Evolutionary conservation across 2,888 invertebrate genomes (phyloP).

Genomic region (Drosophila lutescens): DNA sequence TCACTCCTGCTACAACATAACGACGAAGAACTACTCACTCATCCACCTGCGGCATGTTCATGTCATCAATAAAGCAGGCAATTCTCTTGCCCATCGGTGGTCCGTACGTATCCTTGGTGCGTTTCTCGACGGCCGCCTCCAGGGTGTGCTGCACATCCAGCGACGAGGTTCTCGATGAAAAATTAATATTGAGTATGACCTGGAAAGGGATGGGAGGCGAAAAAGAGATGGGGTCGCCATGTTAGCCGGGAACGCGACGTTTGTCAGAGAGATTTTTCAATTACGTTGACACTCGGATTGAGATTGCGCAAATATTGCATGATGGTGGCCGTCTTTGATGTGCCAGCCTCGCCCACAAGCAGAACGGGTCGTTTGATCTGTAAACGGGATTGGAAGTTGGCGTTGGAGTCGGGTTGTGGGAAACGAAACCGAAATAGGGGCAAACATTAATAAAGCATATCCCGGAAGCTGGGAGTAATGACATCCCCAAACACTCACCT

Average conservation of each 20-base stretch:
- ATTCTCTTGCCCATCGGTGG: slow-evolving; percentile 95
- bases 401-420: neutral
- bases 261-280: slow-evolving; percentile 45
- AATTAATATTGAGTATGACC: slow-evolving; percentile 93
- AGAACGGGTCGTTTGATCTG: slow-evolving; percentile 91
- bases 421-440: slow-evolving; percentile 23
- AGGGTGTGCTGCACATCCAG: slow-evolving; percentile 94
- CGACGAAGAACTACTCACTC: slow-evolving; percentile 77
- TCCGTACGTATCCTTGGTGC: slow-evolving; percentile 95
- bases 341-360: slow-evolving; percentile 95
- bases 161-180: slow-evolving; percentile 95
- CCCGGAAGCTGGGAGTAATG: slow-evolving; percentile 13
- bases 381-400: neutral
- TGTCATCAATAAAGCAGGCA: slow-evolving; percentile 95
- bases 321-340: slow-evolving; percentile 96
- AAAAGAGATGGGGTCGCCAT: slow-evolving; percentile 2
- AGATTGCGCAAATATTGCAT: slow-evolving; percentile 91
- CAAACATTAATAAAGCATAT: slow-evolving; percentile 38
- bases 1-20: neutral
- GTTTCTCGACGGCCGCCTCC: slow-evolving; percentile 94
- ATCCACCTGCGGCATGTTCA: slow-evolving; percentile 95
- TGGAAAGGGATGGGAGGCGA: slow-evolving; percentile 79
- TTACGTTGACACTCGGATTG: slow-evolving; percentile 88
- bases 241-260: slow-evolving; percentile 35
- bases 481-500: slow-evolving; percentile 84